Conservation (phyloP, 2,797 vertebrate species). For the Leptoclinus maculatus region DNA sequence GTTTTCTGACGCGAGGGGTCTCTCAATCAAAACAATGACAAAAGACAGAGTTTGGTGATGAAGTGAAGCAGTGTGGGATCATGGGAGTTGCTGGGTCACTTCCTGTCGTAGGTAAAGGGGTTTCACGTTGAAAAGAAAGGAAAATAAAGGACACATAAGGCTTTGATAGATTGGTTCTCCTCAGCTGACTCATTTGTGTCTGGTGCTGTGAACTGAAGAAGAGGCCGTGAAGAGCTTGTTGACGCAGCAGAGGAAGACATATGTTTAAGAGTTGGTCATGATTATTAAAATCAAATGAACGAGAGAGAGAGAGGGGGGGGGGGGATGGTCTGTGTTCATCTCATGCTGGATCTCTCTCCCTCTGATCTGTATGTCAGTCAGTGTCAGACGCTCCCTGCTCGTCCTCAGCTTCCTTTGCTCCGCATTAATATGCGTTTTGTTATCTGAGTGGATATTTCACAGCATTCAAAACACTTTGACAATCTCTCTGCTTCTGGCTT, state of each 20-base stretch:
- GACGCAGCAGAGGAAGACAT: conserved; percentile 42
- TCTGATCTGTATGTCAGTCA: conserved; percentile 40
- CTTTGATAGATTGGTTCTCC: conserved; percentile 10
- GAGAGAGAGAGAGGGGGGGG: too few relatives aligned
- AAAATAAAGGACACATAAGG: background rate
- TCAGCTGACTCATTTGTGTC: conserved; percentile 33
- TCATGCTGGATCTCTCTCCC: conserved; percentile 24
- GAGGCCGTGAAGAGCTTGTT: conserved; percentile 23
- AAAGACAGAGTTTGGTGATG: background rate
- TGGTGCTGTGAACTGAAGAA: conserved; percentile 26
- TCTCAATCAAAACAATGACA: background rate
- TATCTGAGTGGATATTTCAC: conserved; percentile 56
- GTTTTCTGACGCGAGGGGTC: background rate
- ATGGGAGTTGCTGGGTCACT: background rate
- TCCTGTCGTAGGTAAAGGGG: background rate
- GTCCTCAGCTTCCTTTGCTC: conserved; percentile 28
- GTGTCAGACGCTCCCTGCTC: conserved; percentile 35
- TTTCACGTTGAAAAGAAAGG: background rate
- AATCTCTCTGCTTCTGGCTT: conserved; percentile 54
- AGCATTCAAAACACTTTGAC: conserved; percentile 52
- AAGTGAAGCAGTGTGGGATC: background rate
- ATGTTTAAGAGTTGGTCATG: conserved; percentile 46
- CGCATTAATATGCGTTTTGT: conserved; percentile 46
- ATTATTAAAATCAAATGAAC: too few relatives aligned
- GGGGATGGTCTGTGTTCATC: conserved; percentile 42